Conservation (phyloP, 2,888 invertebrate genomes). For the Notodonta dromedarius region DNA sequence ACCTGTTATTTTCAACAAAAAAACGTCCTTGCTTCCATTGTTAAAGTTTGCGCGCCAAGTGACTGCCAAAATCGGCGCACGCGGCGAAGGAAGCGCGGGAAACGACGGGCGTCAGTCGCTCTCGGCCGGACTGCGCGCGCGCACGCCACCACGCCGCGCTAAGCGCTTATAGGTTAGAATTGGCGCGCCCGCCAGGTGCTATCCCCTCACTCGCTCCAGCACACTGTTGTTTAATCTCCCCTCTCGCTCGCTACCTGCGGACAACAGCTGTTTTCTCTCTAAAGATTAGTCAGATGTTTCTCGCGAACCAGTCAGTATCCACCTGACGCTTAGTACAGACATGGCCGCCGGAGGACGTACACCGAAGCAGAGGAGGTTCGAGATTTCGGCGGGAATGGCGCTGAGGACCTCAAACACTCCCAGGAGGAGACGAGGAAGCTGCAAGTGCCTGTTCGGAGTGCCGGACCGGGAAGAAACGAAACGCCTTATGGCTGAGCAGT, state of each 20-base stretch:
- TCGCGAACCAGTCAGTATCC: conserved; percentile 75
- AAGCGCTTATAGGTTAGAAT: conserved; percentile 75
- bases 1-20: conserved; percentile 75
- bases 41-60: conserved; percentile 80
- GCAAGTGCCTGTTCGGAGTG: conserved; percentile 86
- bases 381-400: conserved; percentile 68
- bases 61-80: conserved; percentile 76
- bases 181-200: conserved; percentile 81
- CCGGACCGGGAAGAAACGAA: conserved; percentile 85
- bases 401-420: conserved; percentile 67
- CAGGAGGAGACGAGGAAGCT: conserved; percentile 74
- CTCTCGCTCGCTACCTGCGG: conserved; percentile 70
- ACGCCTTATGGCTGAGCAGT: conserved; percentile 84
- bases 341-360: conserved; percentile 80
- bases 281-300: conserved; percentile 84
- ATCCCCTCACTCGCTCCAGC: conserved; percentile 66
- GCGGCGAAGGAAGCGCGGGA: conserved; percentile 71
- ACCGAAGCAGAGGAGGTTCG: conserved; percentile 76
- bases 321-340: conserved; percentile 69
- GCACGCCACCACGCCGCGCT: conserved; percentile 59
- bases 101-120: conserved; percentile 63
- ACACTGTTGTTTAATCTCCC: conserved; percentile 46
- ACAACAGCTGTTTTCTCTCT: conserved; percentile 82
- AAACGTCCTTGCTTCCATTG: conserved; percentile 81
- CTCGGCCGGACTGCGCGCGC: conserved; percentile 63